Evolutionary conservation across 2,113 vertebrate genomes (phyloP).

Genomic region (Poeciliopsis turrubarensis): DNA sequence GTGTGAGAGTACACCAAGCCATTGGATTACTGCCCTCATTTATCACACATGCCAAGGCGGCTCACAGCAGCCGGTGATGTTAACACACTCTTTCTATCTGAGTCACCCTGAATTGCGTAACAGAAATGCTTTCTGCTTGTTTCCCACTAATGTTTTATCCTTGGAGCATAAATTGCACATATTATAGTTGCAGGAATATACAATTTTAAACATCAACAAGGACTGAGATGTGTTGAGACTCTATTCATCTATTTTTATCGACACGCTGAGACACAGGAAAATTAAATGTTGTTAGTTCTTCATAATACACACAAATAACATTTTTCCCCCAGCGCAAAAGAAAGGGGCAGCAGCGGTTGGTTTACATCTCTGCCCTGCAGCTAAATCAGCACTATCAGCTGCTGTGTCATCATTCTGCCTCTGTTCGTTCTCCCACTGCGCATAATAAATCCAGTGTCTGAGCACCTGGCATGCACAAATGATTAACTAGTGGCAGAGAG

Average conservation of each 20-base stretch:
- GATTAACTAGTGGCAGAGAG: slow-evolving; percentile 72
- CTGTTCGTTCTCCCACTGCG: slow-evolving; percentile 59
- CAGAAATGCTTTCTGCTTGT: background rate
- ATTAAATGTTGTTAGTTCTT: slow-evolving; percentile 46
- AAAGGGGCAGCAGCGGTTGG: slow-evolving; percentile 32
- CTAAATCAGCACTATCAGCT: slow-evolving; percentile 52
- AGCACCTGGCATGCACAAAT: slow-evolving; percentile 70
- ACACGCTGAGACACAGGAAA: slow-evolving; percentile 39
- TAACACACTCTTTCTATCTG: slow-evolving; percentile 16
- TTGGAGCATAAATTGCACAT: background rate
- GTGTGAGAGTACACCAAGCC: slow-evolving; percentile 44
- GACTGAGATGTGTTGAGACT: slow-evolving; percentile 5
- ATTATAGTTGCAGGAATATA: background rate
- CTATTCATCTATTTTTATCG: slow-evolving; percentile 7
- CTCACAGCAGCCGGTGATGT: slow-evolving; percentile 21
- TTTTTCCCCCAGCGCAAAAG: slow-evolving; percentile 18
- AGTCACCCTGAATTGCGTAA: slow-evolving; percentile 23
- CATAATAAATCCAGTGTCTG: slow-evolving; percentile 67
- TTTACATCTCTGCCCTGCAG: slow-evolving; percentile 39
- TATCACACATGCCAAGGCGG: slow-evolving; percentile 50
- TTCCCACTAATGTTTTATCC: slow-evolving; percentile 1
- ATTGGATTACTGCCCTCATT: slow-evolving; percentile 55
- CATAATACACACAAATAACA: slow-evolving; percentile 29
- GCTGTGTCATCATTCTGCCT: slow-evolving; percentile 54
- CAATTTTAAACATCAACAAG: background rate